Base-by-base conservation (phyloP, 2,797 vertebrate species). In the Cephalopachus bancanus region DNA sequence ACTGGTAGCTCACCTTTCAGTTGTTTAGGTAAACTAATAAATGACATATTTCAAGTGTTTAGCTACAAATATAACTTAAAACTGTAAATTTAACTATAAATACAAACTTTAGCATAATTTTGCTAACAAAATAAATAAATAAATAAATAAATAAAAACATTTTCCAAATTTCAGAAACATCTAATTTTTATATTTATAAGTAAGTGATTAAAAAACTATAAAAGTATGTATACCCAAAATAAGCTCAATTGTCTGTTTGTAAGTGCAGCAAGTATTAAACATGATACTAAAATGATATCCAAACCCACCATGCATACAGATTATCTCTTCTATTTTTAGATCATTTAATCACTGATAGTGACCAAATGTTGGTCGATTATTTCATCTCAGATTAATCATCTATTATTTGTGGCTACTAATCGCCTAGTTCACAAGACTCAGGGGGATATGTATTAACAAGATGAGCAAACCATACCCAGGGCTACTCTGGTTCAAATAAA, bases 401-500 rank as follows among this genome's bases (percentile, higher is more conserved):
- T 83, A 37, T 89, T 96, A 88, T 88, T 90, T 83, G 89, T 57
- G 64, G 44, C 9, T 94, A 51, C 88, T 95, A 89, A 97, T 94
- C 89, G 71, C 84, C 90, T 59, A 30, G 6, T 53, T 93, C 67
- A 16, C 75, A 71, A 76, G 88, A 80, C 92, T 57, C 84, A n/a
- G 15, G 92, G 74, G 90, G 67, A 59, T 62, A 44, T 24, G 19
- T 74, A 71, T 88, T 93, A 96, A 64, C 22, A 60, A 67, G 28
- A 91, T 60, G 59, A 94, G 51, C 51, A 89, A 92, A 89, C 55
- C 28, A 65, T 71, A 83, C 22, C 44, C 37, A 92, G 30, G 85
- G 49, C 33, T 81, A 90, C 83, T 93, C 37, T 53, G 83, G 49
- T 69, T 95, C 98, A 98, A 98, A 98, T 98, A 98, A 98, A 98